Conservation (phyloP, 1,140 invertebrate genomes). For the Stenopsyche tienmushanensis region DNA sequence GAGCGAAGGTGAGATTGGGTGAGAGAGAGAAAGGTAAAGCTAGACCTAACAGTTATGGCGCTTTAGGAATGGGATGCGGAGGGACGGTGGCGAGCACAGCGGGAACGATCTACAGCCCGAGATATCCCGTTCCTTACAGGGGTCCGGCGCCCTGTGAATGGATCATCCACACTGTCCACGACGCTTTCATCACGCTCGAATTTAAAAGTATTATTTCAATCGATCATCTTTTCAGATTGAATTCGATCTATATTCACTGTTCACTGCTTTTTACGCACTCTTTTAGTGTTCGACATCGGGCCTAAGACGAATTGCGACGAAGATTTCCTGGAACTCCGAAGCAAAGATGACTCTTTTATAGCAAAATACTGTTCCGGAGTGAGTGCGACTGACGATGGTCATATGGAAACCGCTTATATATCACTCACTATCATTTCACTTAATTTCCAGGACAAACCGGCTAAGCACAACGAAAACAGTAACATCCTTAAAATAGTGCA, state of each 20-base stretch:
- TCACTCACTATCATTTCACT: not conserved
- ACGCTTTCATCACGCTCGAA: not conserved
- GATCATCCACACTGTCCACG: conserved; percentile 18
- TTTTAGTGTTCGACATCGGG: conserved; percentile 29
- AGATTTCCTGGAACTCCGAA: conserved; percentile 24
- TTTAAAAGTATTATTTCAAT: conserved; percentile 21
- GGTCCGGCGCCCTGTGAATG: conserved; percentile 22
- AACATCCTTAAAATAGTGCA: conserved; percentile 28
- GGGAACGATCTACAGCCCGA: conserved; percentile 19
- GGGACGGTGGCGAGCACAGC: not conserved
- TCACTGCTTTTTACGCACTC: not conserved
- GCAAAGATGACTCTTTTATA: conserved; percentile 6
- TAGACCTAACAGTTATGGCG: conserved; percentile 2
- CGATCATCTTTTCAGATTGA: not conserved
- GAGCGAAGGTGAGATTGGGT: not conserved
- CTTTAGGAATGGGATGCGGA: conserved; percentile 29
- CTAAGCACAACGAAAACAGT: not conserved
- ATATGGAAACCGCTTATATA: not conserved
- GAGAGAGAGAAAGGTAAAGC: not conserved
- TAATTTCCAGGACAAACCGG: conserved; percentile 5
- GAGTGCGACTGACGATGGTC: not conserved
- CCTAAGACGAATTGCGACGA: conserved; percentile 3
- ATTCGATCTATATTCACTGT: not conserved
- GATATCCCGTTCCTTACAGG: conserved; percentile 29
- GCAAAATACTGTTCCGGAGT: conserved; percentile 27